Evolutionary conservation across 1,140 invertebrate genomes (phyloP).

Genomic region (Ceratitis capitata): DNA sequence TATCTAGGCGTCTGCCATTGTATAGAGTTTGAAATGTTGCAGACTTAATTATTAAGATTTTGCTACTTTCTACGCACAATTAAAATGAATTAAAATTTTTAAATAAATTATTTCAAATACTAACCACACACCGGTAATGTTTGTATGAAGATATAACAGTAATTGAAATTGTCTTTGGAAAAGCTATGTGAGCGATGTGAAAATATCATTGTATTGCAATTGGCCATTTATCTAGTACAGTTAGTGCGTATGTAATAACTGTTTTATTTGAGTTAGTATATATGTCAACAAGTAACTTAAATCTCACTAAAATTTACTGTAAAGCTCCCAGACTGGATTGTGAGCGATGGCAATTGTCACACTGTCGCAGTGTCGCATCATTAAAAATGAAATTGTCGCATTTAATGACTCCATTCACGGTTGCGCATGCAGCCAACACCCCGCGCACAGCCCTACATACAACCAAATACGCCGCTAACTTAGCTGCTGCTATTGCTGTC

Average conservation of each 20-base stretch:
- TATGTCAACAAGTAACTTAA: too few species aligned
- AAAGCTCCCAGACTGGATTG: too few species aligned
- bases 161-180: not conserved
- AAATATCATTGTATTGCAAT: not conserved
- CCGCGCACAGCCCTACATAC: not conserved
- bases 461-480: not conserved
- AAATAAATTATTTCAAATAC: too few species aligned
- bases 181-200: not conserved
- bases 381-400: slow-evolving; percentile 40
- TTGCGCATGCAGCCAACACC: not conserved
- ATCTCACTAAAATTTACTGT: too few species aligned
- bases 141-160: too few species aligned
- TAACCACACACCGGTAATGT: too few species aligned
- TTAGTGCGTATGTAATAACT: not conserved
- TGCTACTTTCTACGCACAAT: too few species aligned
- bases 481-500: not conserved
- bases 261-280: not conserved
- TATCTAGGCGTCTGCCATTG: too few species aligned
- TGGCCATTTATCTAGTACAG: not conserved
- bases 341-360: not conserved
- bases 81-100: too few species aligned
- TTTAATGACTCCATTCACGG: slow-evolving; percentile 40
- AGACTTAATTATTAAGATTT: too few species aligned
- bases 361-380: slow-evolving; percentile 36
- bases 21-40: too few species aligned